Percentiles rank a stretch among this genome's conserved stretches.
Evolutionary conservation across 2,888 invertebrate genomes (phyloP).

Genomic region (Prenolepis imparis): DNA sequence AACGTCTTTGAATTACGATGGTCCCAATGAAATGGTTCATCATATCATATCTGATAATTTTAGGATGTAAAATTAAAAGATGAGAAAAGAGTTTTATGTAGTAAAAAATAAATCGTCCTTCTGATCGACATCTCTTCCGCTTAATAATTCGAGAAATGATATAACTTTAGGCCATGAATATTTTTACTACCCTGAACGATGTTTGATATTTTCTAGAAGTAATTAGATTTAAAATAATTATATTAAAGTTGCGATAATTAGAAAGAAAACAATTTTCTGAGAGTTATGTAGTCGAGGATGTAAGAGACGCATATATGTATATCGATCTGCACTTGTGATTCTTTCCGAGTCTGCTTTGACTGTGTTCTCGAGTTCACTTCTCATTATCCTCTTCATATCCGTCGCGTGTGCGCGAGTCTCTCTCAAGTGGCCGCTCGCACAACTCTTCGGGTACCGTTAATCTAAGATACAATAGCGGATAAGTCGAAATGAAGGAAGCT

Average conservation of each 20-base stretch:
- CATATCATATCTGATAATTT: neutral
- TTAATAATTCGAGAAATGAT: neutral
- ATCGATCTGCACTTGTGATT: neutral
- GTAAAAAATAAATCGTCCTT: too few species aligned
- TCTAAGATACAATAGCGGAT: slow-evolving; percentile 79
- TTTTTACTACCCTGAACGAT: neutral
- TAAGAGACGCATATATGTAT: neutral
- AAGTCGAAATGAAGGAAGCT: slow-evolving; percentile 50
- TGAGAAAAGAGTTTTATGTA: too few species aligned
- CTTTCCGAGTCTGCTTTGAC: slow-evolving; percentile 4
- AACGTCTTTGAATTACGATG: neutral
- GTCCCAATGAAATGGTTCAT: neutral
- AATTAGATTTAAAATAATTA: neutral
- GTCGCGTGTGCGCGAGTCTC: slow-evolving; percentile 27
- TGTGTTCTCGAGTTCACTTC: slow-evolving; percentile 23
- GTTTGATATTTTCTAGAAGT: neutral
- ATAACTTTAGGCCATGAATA: neutral
- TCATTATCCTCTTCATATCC: slow-evolving; percentile 45
- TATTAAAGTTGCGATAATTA: neutral
- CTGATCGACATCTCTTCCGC: neutral
- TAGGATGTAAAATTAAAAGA: neutral
- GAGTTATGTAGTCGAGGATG: neutral
- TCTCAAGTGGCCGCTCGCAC: slow-evolving; percentile 40
- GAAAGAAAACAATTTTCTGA: neutral
- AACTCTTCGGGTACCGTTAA: slow-evolving; percentile 79